A percentile compares a stretch with the other conserved stretches of the same genome.
phyloP scores from a whole-genome alignment of 2,888 invertebrate species.

The Drymonia ruficornis region DNA sequence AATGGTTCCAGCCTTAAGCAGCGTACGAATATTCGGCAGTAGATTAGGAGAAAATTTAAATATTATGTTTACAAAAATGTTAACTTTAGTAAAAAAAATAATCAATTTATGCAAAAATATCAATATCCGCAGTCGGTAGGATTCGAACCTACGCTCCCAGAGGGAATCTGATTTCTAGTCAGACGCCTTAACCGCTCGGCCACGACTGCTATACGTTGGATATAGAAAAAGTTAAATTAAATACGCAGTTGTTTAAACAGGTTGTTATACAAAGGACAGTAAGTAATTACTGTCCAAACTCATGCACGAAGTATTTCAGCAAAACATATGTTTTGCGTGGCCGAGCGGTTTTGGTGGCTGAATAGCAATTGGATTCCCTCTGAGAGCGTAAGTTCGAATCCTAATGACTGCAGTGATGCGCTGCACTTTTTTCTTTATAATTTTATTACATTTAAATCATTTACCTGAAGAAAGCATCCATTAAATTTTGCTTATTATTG shows the following conservation, averaged over 20 bases:
- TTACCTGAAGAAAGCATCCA: too few relatives aligned
- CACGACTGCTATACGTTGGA: slow-evolving; percentile 85
- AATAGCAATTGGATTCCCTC: slow-evolving; percentile 95
- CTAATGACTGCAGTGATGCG: slow-evolving; percentile 93
- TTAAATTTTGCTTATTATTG: too few relatives aligned
- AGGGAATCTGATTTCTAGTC: slow-evolving; percentile 95
- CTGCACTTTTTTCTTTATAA: neutral
- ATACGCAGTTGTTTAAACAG: too few relatives aligned
- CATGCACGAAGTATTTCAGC: neutral
- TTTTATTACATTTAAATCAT: too few relatives aligned
- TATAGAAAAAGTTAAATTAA: neutral
- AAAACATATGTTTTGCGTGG: too few relatives aligned
- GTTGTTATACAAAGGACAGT: too few relatives aligned
- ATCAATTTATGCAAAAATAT: neutral
- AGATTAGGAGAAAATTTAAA: too few relatives aligned
- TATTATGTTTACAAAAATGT: too few relatives aligned
- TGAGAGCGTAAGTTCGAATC: slow-evolving; percentile 96
- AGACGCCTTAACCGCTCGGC: slow-evolving; percentile 95
- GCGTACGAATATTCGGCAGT: too few relatives aligned
- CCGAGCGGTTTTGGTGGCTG: slow-evolving; percentile 95
- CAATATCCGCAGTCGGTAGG: slow-evolving; percentile 90
- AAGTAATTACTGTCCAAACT: too few relatives aligned
- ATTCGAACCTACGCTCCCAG: slow-evolving; percentile 96
- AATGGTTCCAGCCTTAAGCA: too few relatives aligned
- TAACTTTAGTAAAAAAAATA: too few relatives aligned